Base-by-base conservation (phyloP, 53 echinoderm and acorn worm genomes). In the Actinopyga echinites region DNA sequence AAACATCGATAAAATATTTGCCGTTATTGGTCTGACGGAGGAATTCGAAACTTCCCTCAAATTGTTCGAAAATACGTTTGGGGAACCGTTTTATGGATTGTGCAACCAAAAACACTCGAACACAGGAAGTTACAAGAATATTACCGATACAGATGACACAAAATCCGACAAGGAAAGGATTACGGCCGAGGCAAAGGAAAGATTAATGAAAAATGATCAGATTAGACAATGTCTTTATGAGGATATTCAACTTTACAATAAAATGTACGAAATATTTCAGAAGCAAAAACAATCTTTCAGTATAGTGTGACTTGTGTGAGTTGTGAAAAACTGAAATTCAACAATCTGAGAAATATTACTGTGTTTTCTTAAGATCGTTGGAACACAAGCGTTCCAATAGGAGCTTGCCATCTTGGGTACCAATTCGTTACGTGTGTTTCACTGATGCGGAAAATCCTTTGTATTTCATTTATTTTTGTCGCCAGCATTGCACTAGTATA, bases 21-120 rank as follows among this genome's bases (percentile, higher is more conserved):
- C 73, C 40, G 73, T 43, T 11, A 40, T 71, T 2, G 73, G 73
- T 11, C 4, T 71, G 21, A 43, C 44, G 22, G 73, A 5, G 24
- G 40, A 71, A 12, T 71, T 71, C 20, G 73, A 71, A 43, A 71
- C 73, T 20, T 71, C 73, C 2, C 42, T 71, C 38, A 37, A 71
- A 43, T 33, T 71, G 6, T 71, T 71, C 24, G 42, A 37, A n/a
- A 37, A 43, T 24, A 22, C 73, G 17, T 71, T 33, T 35, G 73
- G 73, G 24, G 38, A 71, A 7, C 73, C 73, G 4, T 71, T 71
- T 9, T 31, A 71, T 22, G 42, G 32, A n/a, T 7, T 40, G 43
- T 71, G 73, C 23, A 71, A 71, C 21, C 15, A 40, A 0, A n/a
- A 20, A 20, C 73, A 71, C 24, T 21, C 44, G 17, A 71, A 71